Conservation (phyloP, 2,113 vertebrate genomes). For the Coracopsis vasa region DNA sequence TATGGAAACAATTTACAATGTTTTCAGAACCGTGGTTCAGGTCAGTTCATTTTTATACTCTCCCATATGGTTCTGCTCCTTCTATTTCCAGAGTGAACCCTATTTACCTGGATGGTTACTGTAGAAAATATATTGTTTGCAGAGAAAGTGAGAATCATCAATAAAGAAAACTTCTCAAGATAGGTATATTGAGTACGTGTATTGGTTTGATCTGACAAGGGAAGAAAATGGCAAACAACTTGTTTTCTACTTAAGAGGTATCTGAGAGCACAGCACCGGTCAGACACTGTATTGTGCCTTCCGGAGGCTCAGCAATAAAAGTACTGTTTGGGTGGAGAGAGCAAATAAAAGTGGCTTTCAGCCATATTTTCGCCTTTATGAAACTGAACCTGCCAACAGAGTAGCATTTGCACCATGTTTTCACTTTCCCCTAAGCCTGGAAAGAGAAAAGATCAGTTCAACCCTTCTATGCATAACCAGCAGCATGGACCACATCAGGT, state of each 20-base stretch:
- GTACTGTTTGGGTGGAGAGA: background rate
- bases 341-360: background rate
- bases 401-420: background rate
- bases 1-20: slow-evolving; percentile 60
- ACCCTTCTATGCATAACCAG: background rate
- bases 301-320: background rate
- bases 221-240: slow-evolving; percentile 50
- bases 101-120: slow-evolving; percentile 42
- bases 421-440: background rate
- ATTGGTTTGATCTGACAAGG: slow-evolving; percentile 42
- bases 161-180: slow-evolving; percentile 59
- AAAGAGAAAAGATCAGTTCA: background rate
- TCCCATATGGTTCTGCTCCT: slow-evolving; percentile 43
- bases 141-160: slow-evolving; percentile 56
- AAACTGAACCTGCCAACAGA: background rate
- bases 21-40: slow-evolving; percentile 49
- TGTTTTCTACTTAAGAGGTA: slow-evolving; percentile 38
- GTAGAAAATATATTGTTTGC: slow-evolving; percentile 61
- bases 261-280: background rate
- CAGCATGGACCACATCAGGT: background rate
- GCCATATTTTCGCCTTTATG: background rate
- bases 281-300: background rate
- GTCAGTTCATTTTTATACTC: slow-evolving; percentile 62
- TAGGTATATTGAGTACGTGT: slow-evolving; percentile 39
- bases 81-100: slow-evolving; percentile 54